These are phyloP conservation scores for Calyptommatus sinebrachiatus DNA, from an alignment of 2,113 vertebrate genomes.

Conservation along the genomic window DNA sequence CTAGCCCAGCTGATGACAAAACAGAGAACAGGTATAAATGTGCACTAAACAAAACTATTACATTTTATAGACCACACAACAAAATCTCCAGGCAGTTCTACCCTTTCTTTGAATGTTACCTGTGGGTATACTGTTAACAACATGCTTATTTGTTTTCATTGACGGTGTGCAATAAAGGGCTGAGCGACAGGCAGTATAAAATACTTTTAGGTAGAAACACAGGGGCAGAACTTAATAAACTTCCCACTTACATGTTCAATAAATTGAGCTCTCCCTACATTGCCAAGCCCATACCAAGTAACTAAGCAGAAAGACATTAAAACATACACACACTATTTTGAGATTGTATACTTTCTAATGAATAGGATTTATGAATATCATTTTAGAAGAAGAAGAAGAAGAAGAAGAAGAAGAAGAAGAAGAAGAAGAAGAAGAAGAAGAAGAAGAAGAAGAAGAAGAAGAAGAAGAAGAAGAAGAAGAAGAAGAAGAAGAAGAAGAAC, in stretches of 20 bases:
- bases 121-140: slow-evolving; percentile 1
- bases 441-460: too few species aligned
- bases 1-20: not conserved
- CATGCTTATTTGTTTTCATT: slow-evolving; percentile 5
- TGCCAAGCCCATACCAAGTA: not conserved
- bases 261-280: slow-evolving; percentile 11
- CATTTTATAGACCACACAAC: not conserved
- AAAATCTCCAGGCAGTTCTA: slow-evolving; percentile 4
- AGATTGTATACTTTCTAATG: not conserved
- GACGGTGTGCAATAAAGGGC: not conserved
- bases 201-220: not conserved
- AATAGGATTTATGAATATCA: slow-evolving; percentile 8
- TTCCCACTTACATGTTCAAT: not conserved
- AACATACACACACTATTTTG: not conserved
- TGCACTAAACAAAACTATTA: slow-evolving; percentile 1
- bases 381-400: too few species aligned
- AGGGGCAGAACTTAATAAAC: slow-evolving; percentile 8
- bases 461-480: too few species aligned
- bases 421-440: too few species aligned
- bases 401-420: too few species aligned
- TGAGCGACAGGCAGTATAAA: not conserved
- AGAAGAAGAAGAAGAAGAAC: too few species aligned
- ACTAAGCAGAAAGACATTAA: not conserved
- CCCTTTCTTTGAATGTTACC: slow-evolving; percentile 6
- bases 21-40: not conserved